Conservation (phyloP, 2,113 vertebrate species). For the Hippotragus niger region DNA sequence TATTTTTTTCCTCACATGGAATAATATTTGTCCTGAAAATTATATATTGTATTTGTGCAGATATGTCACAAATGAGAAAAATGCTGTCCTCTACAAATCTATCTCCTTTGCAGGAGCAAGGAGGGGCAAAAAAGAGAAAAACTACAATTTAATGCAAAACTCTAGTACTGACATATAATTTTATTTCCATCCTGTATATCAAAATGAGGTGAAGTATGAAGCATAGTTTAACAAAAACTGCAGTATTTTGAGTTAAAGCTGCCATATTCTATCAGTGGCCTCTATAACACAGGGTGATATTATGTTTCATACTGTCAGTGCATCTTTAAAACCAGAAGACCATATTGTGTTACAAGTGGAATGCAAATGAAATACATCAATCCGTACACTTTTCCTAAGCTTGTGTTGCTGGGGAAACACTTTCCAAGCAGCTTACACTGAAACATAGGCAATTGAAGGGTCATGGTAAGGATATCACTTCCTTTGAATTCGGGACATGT, state of each 20-base stretch:
- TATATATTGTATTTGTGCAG: constrained; percentile 56
- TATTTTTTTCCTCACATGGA: constrained; percentile 32
- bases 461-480: not conserved
- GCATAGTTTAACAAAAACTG: constrained; percentile 64
- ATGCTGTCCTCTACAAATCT: constrained; percentile 57
- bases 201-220: constrained; percentile 60
- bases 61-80: constrained; percentile 57
- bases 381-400: constrained; percentile 24
- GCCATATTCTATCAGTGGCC: constrained; percentile 57
- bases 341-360: constrained; percentile 43
- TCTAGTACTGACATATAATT: constrained; percentile 61
- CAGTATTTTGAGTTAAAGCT: constrained; percentile 49
- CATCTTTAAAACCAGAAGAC: constrained; percentile 70
- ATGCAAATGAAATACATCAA: constrained; percentile 62
- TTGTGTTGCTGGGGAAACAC: not conserved
- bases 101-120: constrained; percentile 30
- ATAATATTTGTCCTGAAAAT: constrained; percentile 59
- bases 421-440: not conserved
- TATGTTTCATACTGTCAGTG: constrained; percentile 55
- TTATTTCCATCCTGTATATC: constrained; percentile 53
- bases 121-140: not conserved
- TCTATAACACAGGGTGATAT: constrained; percentile 64
- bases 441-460: not conserved
- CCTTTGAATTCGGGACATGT: not conserved
- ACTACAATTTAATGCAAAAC: constrained; percentile 47